These are phyloP conservation scores for Aegypius monachus DNA, from an alignment of 2,113 vertebrate genomes.

Conservation along the genomic window DNA sequence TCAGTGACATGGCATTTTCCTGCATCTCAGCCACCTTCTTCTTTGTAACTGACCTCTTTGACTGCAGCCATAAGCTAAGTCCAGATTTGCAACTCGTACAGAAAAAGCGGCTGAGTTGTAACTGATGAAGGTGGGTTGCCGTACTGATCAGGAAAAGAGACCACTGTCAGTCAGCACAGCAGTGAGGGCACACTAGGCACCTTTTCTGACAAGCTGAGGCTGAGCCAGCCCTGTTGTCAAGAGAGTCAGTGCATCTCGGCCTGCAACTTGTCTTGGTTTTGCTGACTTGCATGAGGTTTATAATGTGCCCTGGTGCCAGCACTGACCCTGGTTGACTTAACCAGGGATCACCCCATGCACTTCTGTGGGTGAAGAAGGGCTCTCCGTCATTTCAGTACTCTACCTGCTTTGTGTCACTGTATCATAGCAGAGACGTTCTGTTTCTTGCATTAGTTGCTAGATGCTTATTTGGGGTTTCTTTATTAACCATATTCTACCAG, in stretches of 20 bases:
- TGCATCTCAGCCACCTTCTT: not conserved
- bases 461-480: not conserved
- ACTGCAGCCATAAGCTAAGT: not conserved
- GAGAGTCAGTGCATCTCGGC: rapidly evolving
- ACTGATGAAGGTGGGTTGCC: not conserved
- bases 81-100: rapidly evolving
- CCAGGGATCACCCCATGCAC: not conserved
- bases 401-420: not conserved
- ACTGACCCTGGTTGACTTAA: not conserved
- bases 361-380: not conserved
- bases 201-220: not conserved
- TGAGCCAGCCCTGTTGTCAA: not conserved
- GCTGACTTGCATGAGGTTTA: not conserved
- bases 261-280: not conserved
- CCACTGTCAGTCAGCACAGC: not conserved
- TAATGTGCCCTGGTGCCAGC: not conserved
- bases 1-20: not conserved
- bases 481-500: not conserved
- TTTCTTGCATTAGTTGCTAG: not conserved
- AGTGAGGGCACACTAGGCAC: rapidly evolving
- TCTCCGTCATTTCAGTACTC: not conserved
- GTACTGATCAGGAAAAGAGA: not conserved
- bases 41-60: not conserved
- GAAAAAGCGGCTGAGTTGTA: not conserved
- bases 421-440: not conserved